Evolutionary conservation across 2,797 vertebrate genomes (phyloP).

Genomic region (Scyliorhinus canicula): DNA sequence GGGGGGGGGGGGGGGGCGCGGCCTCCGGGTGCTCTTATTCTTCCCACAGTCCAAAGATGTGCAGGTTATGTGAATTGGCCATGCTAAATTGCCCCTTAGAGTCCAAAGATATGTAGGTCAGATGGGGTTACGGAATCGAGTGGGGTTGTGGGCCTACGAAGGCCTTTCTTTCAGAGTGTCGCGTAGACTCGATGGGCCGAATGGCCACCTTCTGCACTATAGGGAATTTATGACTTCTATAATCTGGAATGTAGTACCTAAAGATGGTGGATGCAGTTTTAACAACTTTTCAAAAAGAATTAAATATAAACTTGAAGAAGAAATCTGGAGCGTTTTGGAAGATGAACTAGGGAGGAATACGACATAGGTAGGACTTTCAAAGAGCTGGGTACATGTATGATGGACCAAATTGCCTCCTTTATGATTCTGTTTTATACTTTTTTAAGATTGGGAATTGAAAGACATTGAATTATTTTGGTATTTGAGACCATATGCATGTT

Average conservation of each 20-base stretch:
- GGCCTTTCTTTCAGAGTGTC: no score
- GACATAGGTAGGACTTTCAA: not conserved
- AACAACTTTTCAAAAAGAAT: not conserved
- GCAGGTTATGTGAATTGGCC: no score
- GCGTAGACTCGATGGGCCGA: no score
- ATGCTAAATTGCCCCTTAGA: no score
- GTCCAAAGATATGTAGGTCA: no score
- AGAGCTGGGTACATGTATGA: not conserved
- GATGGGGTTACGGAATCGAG: no score
- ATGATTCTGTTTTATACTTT: not conserved
- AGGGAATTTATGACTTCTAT: no score
- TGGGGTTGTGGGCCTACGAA: no score
- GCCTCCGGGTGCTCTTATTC: no score
- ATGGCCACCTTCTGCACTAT: no score
- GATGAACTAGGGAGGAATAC: not conserved
- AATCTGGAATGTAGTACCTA: not conserved
- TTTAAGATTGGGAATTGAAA: not conserved
- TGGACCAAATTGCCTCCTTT: not conserved
- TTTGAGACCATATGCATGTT: not conserved
- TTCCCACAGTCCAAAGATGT: no score
- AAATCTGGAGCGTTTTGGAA: not conserved
- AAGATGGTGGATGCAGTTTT: not conserved
- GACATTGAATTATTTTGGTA: not conserved
- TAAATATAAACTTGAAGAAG: not conserved
- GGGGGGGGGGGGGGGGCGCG: no score